These are phyloP conservation scores for Enhydra lutris DNA, from an alignment of 2,113 vertebrate genomes.

Conservation along the genomic window DNA sequence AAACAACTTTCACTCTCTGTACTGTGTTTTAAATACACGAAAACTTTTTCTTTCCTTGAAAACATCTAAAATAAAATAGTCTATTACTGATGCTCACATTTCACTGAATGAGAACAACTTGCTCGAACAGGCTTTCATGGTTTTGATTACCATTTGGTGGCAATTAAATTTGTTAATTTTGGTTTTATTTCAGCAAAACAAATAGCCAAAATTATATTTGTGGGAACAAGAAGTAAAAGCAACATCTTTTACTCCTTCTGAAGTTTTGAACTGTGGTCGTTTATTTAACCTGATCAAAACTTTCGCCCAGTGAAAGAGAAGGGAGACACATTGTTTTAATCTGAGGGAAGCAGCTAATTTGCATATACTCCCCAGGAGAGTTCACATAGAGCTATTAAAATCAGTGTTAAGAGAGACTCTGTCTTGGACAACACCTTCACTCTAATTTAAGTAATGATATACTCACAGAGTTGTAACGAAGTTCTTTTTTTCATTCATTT, in stretches of 20 bases:
- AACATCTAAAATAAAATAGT: background rate
- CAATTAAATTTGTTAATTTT: constrained; percentile 14
- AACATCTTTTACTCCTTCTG: background rate
- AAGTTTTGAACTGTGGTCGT: background rate
- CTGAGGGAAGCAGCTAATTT: background rate
- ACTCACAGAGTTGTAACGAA: background rate
- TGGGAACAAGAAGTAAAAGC: background rate
- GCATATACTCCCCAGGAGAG: background rate
- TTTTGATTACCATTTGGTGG: background rate
- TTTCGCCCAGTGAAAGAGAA: background rate
- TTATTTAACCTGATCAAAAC: background rate
- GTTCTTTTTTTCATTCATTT: background rate
- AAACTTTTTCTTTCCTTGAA: background rate
- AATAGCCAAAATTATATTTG: background rate
- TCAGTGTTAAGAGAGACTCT: background rate
- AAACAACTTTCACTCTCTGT: background rate
- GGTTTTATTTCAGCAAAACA: background rate
- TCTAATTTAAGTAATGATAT: background rate
- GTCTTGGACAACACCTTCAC: background rate
- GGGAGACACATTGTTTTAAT: background rate
- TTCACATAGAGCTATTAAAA: background rate
- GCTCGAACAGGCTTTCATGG: background rate
- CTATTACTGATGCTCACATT: background rate
- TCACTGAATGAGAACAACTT: background rate
- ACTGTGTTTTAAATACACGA: background rate